Evolutionary conservation across 2,888 invertebrate species (phyloP).

Genomic region (Drosophila nr. fundita): DNA sequence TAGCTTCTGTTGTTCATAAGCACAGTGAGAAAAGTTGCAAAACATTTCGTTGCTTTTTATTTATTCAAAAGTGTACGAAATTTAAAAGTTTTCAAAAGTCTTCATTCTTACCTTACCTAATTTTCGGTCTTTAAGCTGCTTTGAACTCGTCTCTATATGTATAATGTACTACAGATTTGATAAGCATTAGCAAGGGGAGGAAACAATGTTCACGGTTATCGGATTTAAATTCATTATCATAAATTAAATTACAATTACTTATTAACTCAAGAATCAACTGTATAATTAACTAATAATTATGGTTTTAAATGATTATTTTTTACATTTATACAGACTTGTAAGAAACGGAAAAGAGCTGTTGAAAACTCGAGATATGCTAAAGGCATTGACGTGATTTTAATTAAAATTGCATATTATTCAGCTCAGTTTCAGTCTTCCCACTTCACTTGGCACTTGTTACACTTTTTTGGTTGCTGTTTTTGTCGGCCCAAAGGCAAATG

Average conservation of each 20-base stretch:
- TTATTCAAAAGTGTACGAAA: slow-evolving; percentile 33
- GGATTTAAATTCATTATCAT: neutral
- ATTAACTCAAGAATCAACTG: neutral
- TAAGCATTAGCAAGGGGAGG: neutral
- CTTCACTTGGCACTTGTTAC: neutral
- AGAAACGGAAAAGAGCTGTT: neutral
- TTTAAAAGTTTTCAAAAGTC: slow-evolving; percentile 44
- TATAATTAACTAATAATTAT: neutral
- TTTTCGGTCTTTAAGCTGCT: slow-evolving; percentile 1
- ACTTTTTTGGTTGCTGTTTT: too few species aligned
- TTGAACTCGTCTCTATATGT: neutral
- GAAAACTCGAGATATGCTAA: neutral
- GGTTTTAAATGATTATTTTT: neutral
- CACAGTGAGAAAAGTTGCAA: slow-evolving; percentile 25
- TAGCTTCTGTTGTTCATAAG: slow-evolving; percentile 6
- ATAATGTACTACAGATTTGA: slow-evolving; percentile 10
- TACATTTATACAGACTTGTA: too few species aligned
- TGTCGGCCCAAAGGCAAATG: neutral
- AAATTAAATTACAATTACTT: neutral
- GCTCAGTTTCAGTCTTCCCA: neutral
- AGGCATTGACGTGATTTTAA: slow-evolving; percentile 14
- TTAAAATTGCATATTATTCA: slow-evolving; percentile 12
- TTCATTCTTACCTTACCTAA: slow-evolving; percentile 4
- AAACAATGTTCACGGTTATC: slow-evolving; percentile 12
- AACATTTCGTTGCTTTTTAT: slow-evolving; percentile 39